Conservation (phyloP, 2,888 invertebrate species). For the Mythimna impura region DNA sequence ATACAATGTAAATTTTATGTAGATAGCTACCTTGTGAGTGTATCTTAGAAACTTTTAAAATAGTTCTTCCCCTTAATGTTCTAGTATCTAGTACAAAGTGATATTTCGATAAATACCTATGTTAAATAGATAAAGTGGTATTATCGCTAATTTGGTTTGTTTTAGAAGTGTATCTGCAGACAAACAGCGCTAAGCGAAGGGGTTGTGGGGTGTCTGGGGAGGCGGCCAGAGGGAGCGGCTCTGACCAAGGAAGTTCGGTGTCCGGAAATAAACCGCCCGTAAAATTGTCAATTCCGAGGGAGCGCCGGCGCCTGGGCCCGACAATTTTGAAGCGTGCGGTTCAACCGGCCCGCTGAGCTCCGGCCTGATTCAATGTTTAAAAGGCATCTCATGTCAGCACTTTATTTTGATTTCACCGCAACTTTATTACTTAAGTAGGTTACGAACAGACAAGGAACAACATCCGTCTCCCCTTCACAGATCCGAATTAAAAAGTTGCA, state of each 20-base stretch:
- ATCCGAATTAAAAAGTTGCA: slow-evolving; percentile 54
- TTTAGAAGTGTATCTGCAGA: slow-evolving; percentile 71
- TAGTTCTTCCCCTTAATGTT: slow-evolving; percentile 54
- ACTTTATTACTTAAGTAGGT: slow-evolving; percentile 44
- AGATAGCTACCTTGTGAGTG: slow-evolving; percentile 77
- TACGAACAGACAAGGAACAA: slow-evolving; percentile 14
- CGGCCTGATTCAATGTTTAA: slow-evolving; percentile 69
- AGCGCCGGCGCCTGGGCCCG: slow-evolving; percentile 81
- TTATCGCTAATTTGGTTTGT: slow-evolving; percentile 62
- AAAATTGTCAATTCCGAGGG: slow-evolving; percentile 93
- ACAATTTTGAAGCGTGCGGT: slow-evolving; percentile 82
- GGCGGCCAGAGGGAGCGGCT: slow-evolving; percentile 74
- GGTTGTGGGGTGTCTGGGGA: slow-evolving; percentile 73
- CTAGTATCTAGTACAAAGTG: slow-evolving; percentile 44
- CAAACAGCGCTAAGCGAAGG: slow-evolving; percentile 76
- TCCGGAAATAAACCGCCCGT: slow-evolving; percentile 92
- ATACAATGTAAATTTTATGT: slow-evolving; percentile 90
- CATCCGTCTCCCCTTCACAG: slow-evolving; percentile 24
- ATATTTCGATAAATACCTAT: slow-evolving; percentile 41
- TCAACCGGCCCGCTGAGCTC: slow-evolving; percentile 67
- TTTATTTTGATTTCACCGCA: slow-evolving; percentile 57
- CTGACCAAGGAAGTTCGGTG: slow-evolving; percentile 89
- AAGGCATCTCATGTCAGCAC: slow-evolving; percentile 68
- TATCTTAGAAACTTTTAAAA: slow-evolving; percentile 61
- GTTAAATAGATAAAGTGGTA: slow-evolving; percentile 39